These are phyloP conservation scores for Eumaeus atala DNA, from an alignment of 1,140 invertebrate genomes.

Conservation along the genomic window DNA sequence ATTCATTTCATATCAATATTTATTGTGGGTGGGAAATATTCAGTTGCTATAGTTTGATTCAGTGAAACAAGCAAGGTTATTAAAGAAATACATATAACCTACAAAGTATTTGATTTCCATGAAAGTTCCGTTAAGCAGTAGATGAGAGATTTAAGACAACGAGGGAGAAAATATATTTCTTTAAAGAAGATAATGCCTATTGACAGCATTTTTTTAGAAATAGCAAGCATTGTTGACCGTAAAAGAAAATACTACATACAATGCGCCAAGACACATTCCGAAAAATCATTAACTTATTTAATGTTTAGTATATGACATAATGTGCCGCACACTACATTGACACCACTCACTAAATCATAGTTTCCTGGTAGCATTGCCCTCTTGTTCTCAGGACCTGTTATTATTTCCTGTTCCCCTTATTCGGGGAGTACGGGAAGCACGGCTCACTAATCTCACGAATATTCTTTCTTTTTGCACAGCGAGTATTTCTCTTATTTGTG, in stretches of 20 bases:
- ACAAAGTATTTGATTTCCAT: too few species aligned
- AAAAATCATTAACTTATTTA: too few species aligned
- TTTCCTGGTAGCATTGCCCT: conserved; percentile 42
- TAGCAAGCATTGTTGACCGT: too few species aligned
- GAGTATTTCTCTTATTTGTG: conserved; percentile 15
- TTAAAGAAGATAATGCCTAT: too few species aligned
- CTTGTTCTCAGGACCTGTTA: conserved; percentile 45
- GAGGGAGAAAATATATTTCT: too few species aligned
- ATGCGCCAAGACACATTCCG: too few species aligned
- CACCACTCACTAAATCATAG: conserved; percentile 57
- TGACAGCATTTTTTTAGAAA: too few species aligned
- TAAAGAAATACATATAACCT: too few species aligned
- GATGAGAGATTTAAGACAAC: too few species aligned
- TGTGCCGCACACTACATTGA: conserved; percentile 18
- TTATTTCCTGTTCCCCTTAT: conserved; percentile 67
- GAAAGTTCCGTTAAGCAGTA: too few species aligned
- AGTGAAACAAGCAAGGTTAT: neutral
- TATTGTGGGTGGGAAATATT: conserved; percentile 16
- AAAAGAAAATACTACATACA: too few species aligned
- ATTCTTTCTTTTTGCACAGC: conserved; percentile 10
- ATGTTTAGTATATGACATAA: neutral
- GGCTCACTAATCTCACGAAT: conserved; percentile 26
- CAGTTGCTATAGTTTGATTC: neutral
- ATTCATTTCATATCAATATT: conserved; percentile 19
- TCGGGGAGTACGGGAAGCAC: conserved; percentile 32